Base-by-base conservation (phyloP, 1,140 invertebrate genomes). In the Zophobas morio region DNA sequence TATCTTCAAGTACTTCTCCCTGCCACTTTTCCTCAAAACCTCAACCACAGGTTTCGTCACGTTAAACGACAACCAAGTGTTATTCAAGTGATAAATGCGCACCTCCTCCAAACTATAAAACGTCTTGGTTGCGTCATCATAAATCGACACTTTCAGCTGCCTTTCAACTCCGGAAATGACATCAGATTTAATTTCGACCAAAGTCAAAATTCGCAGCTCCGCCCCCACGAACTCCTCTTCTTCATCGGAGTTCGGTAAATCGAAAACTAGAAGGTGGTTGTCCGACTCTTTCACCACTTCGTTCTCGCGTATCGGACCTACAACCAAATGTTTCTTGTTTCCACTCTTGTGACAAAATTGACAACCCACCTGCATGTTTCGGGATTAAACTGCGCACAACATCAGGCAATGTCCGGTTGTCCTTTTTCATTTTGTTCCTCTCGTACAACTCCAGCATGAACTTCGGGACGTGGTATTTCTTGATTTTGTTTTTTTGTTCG, bases 371-470 rank as follows among this genome's bases (percentile, higher is more conserved):
- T 76, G 79, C 79, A 66, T 82, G 80, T 51, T 80, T 82, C 54
- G 84, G 84, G 57, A 83, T 83, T 36, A 85, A 73, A 78, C 84
- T 85, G 34, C 84, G 73, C 1, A 85, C 84, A 35, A 85, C 77
- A 80, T 85, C 84, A 5, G 82, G 79, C 5, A 70, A 74, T 36
- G 46, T 74, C 63, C n/a, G 6, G 32, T 81, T 80, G 6, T 75
- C 66, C 34, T 53, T 73, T 8, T 75, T 71, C 2, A 66, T 74
- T 77, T 83, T 84, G n/a, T 81, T 81, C 39, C 80, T 80, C 53
- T 85, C 82, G 56, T 85, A 85, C 6, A 90, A 79, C 34, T 86
- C 80, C 70, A 86, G 53, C 82, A 86, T 86, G 70, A 85, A 84
- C 73, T 84, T 85, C 1, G 85, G 84, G 32, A 86, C 78, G 63